These are phyloP conservation scores for Catostomus latipinnis DNA, from an alignment of 2,797 vertebrate species.

Conservation along the genomic window DNA sequence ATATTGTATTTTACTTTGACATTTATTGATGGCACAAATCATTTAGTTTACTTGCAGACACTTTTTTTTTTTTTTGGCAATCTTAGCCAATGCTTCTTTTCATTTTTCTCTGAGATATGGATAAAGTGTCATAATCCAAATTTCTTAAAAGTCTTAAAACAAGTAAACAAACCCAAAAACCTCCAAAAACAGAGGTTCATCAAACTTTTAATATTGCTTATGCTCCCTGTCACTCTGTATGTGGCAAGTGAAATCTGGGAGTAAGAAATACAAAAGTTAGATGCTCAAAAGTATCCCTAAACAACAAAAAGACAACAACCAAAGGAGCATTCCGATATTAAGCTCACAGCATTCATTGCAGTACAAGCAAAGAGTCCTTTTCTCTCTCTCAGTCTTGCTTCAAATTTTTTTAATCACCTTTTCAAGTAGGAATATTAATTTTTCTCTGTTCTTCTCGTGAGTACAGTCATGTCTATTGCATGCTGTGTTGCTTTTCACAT, in stretches of 20 bases:
- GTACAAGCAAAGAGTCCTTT: background rate
- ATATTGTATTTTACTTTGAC: background rate
- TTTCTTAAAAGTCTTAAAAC: background rate
- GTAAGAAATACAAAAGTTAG: background rate
- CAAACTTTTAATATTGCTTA: background rate
- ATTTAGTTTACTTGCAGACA: conserved; percentile 1
- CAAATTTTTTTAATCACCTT: conserved; percentile 62
- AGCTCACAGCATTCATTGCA: background rate
- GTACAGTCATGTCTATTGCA: conserved; percentile 43
- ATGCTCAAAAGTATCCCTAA: background rate
- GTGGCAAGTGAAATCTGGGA: background rate
- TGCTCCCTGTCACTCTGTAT: background rate
- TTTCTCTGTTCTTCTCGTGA: conserved; percentile 62
- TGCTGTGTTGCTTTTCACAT: conserved; percentile 21
- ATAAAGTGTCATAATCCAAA: background rate
- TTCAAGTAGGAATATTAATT: conserved; percentile 61
- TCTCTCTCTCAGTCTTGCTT: conserved; percentile 3
- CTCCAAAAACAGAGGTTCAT: background rate
- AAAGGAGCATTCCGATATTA: background rate
- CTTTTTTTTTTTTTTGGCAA: background rate
- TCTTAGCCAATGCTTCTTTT: background rate
- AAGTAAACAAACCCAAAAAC: background rate
- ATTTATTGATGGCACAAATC: conserved; percentile 28
- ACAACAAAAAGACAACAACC: background rate
- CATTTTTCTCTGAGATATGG: background rate